A percentile compares a stretch with the other conserved stretches of the same genome.
Evolutionary conservation across 2,888 invertebrate species (phyloP).

Genomic region (Subacronicta megacephala): DNA sequence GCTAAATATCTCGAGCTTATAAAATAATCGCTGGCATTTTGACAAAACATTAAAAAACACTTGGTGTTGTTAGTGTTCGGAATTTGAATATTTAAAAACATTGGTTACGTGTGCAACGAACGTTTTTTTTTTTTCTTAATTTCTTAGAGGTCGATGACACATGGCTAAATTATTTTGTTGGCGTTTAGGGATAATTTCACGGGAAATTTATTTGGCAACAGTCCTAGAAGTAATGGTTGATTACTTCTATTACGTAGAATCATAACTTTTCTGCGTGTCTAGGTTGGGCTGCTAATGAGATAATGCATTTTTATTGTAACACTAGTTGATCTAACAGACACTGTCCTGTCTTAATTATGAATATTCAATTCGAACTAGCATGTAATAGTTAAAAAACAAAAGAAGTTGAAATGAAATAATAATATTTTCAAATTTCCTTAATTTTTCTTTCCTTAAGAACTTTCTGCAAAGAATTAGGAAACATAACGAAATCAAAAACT

Average conservation of each 20-base stretch:
- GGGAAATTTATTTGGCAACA: slow-evolving; percentile 28
- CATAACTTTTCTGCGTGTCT: not conserved
- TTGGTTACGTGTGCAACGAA: slow-evolving; percentile 66
- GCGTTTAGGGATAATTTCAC: slow-evolving; percentile 29
- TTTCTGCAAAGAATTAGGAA: too few relatives aligned
- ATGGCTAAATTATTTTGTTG: slow-evolving; percentile 11
- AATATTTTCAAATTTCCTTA: too few relatives aligned
- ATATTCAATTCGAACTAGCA: too few relatives aligned
- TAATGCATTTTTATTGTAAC: too few relatives aligned
- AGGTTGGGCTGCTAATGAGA: not conserved
- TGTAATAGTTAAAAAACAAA: too few relatives aligned
- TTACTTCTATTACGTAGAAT: slow-evolving; percentile 1
- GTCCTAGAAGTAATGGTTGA: not conserved
- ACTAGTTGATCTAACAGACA: too few relatives aligned
- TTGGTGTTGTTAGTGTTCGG: slow-evolving; percentile 32
- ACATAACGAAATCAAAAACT: too few relatives aligned
- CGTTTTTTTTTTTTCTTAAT: slow-evolving; percentile 40
- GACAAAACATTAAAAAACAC: slow-evolving; percentile 39
- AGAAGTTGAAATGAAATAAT: too few relatives aligned
- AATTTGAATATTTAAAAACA: slow-evolving; percentile 43
- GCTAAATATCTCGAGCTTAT: slow-evolving; percentile 31
- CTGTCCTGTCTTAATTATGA: too few relatives aligned
- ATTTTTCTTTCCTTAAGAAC: too few relatives aligned
- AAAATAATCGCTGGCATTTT: slow-evolving; percentile 48
- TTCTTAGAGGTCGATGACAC: slow-evolving; percentile 47